Evolutionary conservation across 2,797 vertebrate species (phyloP).

Genomic region (Eulemur coronatus): DNA sequence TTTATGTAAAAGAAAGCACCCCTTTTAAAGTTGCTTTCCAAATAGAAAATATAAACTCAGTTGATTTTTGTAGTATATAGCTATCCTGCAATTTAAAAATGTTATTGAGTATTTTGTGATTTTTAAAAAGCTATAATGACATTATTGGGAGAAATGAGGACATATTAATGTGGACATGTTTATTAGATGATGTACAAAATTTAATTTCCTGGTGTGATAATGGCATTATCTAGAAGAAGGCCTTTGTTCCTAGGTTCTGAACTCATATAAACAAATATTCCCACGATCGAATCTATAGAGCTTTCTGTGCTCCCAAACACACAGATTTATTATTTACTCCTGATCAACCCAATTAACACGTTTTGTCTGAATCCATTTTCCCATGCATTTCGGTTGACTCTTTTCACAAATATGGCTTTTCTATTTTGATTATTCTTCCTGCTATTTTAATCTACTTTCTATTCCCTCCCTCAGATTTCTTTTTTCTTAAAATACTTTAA

Average conservation of each 20-base stretch:
- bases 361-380: background rate
- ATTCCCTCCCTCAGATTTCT: background rate
- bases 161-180: background rate
- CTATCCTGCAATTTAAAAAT: background rate
- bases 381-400: background rate
- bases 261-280: background rate
- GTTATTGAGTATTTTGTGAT: background rate
- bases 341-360: background rate
- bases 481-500: background rate
- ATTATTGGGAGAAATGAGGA: background rate
- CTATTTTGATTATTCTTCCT: background rate
- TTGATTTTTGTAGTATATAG: background rate
- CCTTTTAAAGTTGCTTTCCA: background rate
- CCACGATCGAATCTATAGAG: background rate
- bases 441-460: background rate
- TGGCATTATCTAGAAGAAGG: too few species aligned
- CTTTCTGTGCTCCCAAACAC: background rate
- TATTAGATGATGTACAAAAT: background rate
- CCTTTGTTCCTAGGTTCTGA: background rate
- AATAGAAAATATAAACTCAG: background rate
- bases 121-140: background rate
- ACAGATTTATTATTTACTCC: background rate
- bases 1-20: background rate
- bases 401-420: background rate
- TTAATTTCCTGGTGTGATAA: background rate